A percentile compares a stretch with the other conserved stretches of the same genome.
phyloP scores from a whole-genome alignment of 92 coral and sea anemone species.

The Epizoanthus rinbou region DNA sequence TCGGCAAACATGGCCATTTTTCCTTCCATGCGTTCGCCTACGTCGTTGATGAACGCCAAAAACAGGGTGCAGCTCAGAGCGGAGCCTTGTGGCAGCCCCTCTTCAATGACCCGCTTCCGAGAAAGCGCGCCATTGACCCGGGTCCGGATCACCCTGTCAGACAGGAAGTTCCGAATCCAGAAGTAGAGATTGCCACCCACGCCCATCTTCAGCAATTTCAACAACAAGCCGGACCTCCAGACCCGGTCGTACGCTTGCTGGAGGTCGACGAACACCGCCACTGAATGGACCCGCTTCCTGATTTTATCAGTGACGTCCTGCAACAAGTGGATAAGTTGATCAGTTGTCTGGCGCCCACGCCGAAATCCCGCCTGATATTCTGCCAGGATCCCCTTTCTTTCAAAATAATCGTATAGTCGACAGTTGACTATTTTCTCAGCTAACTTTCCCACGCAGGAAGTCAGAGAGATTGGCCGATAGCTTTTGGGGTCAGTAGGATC shows the following conservation, averaged over 20 bases:
- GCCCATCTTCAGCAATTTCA: conserved; percentile 21
- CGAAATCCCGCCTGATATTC: conserved; percentile 18
- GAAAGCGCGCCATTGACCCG: conserved; percentile 21
- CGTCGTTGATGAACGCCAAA: too few relatives aligned
- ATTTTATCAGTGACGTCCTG: conserved; percentile 3
- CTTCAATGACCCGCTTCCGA: conserved; percentile 19
- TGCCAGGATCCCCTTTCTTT: conserved; percentile 14
- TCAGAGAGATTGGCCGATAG: conserved; percentile 11
- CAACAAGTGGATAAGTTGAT: conserved; percentile 11
- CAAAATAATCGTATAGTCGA: conserved; percentile 7
- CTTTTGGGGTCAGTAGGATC: conserved; percentile 15
- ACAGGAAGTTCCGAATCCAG: conserved; percentile 19
- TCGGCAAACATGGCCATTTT: too few relatives aligned
- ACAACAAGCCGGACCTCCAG: conserved; percentile 23
- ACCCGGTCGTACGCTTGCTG: conserved; percentile 8
- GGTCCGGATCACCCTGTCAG: conserved; percentile 13
- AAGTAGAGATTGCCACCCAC: conserved; percentile 22
- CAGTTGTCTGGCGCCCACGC: conserved; percentile 24
- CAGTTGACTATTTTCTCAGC: conserved; percentile 15
- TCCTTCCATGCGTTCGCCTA: too few relatives aligned
- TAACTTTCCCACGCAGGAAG: conserved; percentile 16
- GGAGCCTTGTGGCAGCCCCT: conserved; percentile 21
- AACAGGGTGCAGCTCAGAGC: conserved; percentile 27
- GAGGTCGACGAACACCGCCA: not conserved
- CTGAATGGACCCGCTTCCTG: conserved; percentile 2